These are phyloP conservation scores for Struthidea cinerea DNA, from an alignment of 2,113 vertebrate genomes.

Conservation along the genomic window DNA sequence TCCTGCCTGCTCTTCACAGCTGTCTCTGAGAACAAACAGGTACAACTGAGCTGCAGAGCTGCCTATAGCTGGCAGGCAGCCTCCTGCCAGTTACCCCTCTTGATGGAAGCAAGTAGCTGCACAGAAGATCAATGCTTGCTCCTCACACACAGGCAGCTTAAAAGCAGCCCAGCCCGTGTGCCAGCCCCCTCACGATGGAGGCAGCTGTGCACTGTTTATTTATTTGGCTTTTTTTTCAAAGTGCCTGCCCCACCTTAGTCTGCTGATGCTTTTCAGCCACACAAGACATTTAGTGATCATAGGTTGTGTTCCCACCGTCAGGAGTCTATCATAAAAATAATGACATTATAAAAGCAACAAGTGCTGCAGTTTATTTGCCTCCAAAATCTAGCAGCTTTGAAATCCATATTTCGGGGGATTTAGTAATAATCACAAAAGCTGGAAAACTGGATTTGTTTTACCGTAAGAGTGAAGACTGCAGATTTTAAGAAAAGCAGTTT, in stretches of 20 bases:
- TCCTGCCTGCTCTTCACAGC: not conserved
- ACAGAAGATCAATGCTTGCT: constrained; percentile 12
- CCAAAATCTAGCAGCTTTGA: not conserved
- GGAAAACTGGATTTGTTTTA: not conserved
- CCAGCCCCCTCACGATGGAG: not conserved
- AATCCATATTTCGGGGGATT: not conserved
- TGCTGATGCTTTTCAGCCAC: not conserved
- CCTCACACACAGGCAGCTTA: not conserved
- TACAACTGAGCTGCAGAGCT: not conserved
- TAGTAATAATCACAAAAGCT: not conserved
- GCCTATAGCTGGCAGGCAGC: not conserved
- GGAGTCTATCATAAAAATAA: not conserved
- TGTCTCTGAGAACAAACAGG: not conserved
- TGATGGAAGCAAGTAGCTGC: not conserved
- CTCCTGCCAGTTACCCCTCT: not conserved
- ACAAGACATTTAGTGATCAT: not conserved
- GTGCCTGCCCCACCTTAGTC: not conserved
- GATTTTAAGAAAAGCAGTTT: not conserved
- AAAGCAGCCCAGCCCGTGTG: not conserved
- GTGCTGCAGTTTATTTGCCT: not conserved
- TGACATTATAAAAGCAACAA: not conserved
- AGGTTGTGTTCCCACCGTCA: not conserved
- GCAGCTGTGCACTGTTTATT: not conserved
- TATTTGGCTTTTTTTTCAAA: not conserved
- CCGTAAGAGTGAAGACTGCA: not conserved